A percentile compares a stretch with the other conserved stretches of the same genome.
Conservation (phyloP, 2,113 vertebrate species). For the Leucosticte australis region DNA sequence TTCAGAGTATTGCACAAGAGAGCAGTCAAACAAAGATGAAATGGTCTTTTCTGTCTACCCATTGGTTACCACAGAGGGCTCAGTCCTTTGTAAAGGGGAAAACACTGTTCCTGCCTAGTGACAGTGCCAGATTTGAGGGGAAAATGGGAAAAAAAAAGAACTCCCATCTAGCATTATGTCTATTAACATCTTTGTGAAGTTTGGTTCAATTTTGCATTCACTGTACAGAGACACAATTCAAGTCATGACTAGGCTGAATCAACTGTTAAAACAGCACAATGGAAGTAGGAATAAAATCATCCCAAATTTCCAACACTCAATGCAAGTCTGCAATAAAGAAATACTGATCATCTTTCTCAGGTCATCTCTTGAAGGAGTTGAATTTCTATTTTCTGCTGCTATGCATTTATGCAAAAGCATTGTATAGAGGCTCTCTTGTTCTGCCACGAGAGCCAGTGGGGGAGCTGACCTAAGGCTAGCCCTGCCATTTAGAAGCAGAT, state of each 20-base stretch:
- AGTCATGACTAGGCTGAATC: not conserved
- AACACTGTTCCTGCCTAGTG: not conserved
- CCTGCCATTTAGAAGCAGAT: not conserved
- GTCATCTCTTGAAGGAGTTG: not conserved
- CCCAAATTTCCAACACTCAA: not conserved
- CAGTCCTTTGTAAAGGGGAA: not conserved
- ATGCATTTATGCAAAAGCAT: not conserved
- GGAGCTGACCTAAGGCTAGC: not conserved
- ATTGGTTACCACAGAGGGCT: not conserved
- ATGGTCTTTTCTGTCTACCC: not conserved
- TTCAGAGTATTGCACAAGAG: not conserved
- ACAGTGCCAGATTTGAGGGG: not conserved
- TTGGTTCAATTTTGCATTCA: not conserved
- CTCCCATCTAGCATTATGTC: not conserved
- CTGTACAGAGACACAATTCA: not conserved
- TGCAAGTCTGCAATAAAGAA: not conserved
- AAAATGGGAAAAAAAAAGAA: not conserved
- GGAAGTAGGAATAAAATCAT: not conserved
- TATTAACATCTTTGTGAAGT: not conserved
- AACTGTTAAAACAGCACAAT: not conserved
- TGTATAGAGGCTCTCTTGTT: not conserved
- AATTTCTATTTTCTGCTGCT: not conserved
- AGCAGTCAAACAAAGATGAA: not conserved
- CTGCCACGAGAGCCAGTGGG: not conserved
- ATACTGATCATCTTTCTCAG: not conserved